A percentile compares a stretch with the other conserved stretches of the same genome.
These are phyloP conservation scores for Mus musculus DNA, from an alignment of 2,113 vertebrate genomes.

Conservation along the genomic window GRCm39 chr5:24336501-24337000, in stretches of 20 bases:
- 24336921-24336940: background rate
- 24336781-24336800: background rate
- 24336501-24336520: background rate
- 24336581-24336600: background rate
- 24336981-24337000: background rate
- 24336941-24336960: slow-evolving; percentile 8
- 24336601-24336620: background rate
- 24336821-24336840: background rate
- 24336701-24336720: background rate
- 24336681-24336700: background rate
- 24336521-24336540: background rate
- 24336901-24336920: slow-evolving; percentile 23
- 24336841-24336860: background rate
- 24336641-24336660: slow-evolving; percentile 33
- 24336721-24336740: background rate
- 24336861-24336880: slow-evolving; percentile 38
- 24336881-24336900: background rate
- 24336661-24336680: background rate
- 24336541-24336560: background rate
- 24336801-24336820: background rate
- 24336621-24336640: background rate
- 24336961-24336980: background rate
- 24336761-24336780: background rate
- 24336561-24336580: slow-evolving; percentile 20
- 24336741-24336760: background rate